Evolutionary conservation across 1,140 invertebrate species (phyloP), one percentile per base, ranked within the genome.

Genomic region (Pseudoatta argentina): DNA sequence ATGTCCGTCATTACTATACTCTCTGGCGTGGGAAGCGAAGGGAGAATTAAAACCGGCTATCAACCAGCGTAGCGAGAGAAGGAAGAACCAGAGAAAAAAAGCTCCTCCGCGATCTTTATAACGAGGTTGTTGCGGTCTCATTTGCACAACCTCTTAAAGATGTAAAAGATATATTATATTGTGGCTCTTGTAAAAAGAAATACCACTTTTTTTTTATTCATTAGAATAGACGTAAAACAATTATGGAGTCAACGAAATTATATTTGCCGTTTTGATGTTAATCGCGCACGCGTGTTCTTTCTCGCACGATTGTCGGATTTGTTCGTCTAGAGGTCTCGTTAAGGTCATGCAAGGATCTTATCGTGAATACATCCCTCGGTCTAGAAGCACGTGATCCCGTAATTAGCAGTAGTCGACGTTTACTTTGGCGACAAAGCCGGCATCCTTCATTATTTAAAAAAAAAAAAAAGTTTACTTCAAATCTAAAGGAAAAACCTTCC

Each of bases 381-480:
- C 87, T 92, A 78, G 81, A 82, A 86, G 88, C 93, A 94, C 93
- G 93, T 92, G 89, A 94, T 94, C 85, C 72, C 72, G 91, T 90
- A 93, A 94, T 94, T 94, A 94, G 87, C 89, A 44, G 71, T 89
- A 75, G 67, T 87, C 86, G 88, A 79, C 82, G 85, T 92, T 89
- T 87, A 87, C 83, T 88, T 86, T 59, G 39, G 30, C 48, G 83
- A n/a, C 85, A 72, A 67, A 34, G 39, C 39, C 14, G 55, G 71
- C 59, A 57, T 44, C 48, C 44, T 39, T 6, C 14, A 24, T 66
- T 57, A 44, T 39, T 34, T 18, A 3, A 30, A 59, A 73, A 48
- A 34, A 75, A 51, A 77, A 39, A 75, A 53, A 77, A 51, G 71
- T 77, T 48, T 0, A 16, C 24, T 21, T 48, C 24, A 57, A 30